Evolutionary conservation across 1,140 invertebrate genomes (phyloP).

Genomic region (Plectus sambesii): DNA sequence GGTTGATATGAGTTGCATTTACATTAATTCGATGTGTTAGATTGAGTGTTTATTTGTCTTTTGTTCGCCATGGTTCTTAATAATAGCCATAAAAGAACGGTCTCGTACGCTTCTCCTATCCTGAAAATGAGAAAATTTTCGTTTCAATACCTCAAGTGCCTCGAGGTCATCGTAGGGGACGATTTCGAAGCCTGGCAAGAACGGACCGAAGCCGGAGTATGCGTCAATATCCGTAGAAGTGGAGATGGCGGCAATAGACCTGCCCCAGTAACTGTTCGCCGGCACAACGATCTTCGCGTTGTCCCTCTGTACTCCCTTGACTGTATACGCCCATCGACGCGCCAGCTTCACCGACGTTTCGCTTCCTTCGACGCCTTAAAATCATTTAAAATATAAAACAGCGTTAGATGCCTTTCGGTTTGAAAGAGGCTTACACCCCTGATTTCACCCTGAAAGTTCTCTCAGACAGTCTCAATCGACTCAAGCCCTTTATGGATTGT

Average conservation of each 20-base stretch:
- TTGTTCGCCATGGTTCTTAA: no score
- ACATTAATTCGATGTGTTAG: slow-evolving; percentile 12
- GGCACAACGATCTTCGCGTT: slow-evolving; percentile 84
- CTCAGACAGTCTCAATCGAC: no score
- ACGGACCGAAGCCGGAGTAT: slow-evolving; percentile 75
- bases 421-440: no score
- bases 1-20: no score
- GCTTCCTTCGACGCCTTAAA: slow-evolving; percentile 77
- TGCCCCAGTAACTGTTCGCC: slow-evolving; percentile 92
- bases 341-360: slow-evolving; percentile 89
- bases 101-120: no score
- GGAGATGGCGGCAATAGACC: slow-evolving; percentile 79
- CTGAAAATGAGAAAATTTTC: no score
- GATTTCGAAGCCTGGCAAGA: slow-evolving; percentile 76
- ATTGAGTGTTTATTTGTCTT: slow-evolving; percentile 12
- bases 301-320: slow-evolving; percentile 76
- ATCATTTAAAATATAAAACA: no score
- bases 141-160: slow-evolving; percentile 63
- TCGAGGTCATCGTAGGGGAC: slow-evolving; percentile 75
- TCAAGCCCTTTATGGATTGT: no score
- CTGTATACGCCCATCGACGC: slow-evolving; percentile 79
- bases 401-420: no score
- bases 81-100: no score
- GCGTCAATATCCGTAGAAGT: slow-evolving; percentile 74
- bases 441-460: no score